Base-by-base conservation (phyloP, 2,888 invertebrate genomes). In the Adelognathus sp. region DNA sequence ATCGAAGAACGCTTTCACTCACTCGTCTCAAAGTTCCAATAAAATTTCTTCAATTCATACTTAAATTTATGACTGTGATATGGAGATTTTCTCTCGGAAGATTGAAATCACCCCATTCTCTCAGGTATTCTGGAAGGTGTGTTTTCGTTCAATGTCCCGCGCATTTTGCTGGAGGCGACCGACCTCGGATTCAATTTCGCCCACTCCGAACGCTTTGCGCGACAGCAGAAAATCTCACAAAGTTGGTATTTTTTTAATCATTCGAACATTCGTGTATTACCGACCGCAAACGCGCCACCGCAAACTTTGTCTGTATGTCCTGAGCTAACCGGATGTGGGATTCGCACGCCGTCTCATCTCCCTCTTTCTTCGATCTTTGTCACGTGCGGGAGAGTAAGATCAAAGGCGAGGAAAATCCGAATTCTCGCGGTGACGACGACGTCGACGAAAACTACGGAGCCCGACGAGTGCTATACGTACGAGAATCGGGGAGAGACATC, bases 351-450 rank as follows among this genome's bases (percentile, higher is more conserved):
- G 24, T 16, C 27, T 36, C 44, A n/a, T 16, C 14, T 54, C 29
- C 21, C n/a, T 41, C 60, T 50, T 39, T 61, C 50, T 66, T 39
- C 29, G 33, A 21, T 44, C 75, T 79, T 79, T 79, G 79, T 75
- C 66, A 54, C 7, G 50, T n/a, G 50, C 21, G 11, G 18, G 44
- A 50, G 18, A 50, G 11, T 27, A 16, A 79, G 79, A 79, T 79
- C 79, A 75, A 79, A 75, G 79, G 54, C 70, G 46, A 14, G 61
- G 39, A 46, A 52, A 70, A 54, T 71, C 66, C 66, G 44, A 79
- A 79, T 79, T 79, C 70, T 60, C 66, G 16, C 67, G 77, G 72
- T 72, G 77, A 61, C 50, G 29, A 69, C 50, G 46, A 70, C 18
- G 41, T 52, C 29, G 54, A 29, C 7, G 29, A 29, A 29, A 67